Evolutionary conservation across 2,888 invertebrate genomes (phyloP).

Genomic region (Nomada ferruginata): DNA sequence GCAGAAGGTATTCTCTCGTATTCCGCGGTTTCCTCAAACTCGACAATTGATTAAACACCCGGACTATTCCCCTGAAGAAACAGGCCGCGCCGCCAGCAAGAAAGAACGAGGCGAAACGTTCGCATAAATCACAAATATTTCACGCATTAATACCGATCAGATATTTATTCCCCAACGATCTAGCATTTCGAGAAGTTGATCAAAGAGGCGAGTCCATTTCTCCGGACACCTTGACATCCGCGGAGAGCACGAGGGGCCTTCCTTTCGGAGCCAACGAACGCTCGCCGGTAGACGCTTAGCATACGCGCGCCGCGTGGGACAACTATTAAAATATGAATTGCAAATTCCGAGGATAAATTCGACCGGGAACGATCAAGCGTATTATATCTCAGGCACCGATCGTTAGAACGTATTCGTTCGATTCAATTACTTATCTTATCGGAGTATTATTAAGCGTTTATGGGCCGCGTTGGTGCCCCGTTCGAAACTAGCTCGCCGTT

Average conservation of each 20-base stretch:
- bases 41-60: no score
- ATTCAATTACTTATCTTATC: constrained; percentile 59
- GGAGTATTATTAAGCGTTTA: constrained; percentile 45
- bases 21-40: background rate
- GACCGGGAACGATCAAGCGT: constrained; percentile 21
- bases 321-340: constrained; percentile 49
- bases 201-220: background rate
- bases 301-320: background rate
- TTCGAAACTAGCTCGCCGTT: constrained; percentile 9
- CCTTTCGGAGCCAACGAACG: background rate
- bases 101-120: no score
- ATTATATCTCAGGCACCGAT: constrained; percentile 6
- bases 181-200: background rate
- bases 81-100: no score
- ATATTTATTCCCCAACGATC: background rate
- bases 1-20: background rate
- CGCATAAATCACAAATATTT: no score
- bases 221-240: background rate
- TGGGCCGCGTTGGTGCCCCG: background rate
- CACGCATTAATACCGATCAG: no score
- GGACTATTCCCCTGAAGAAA: no score
- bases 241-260: background rate
- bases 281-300: background rate
- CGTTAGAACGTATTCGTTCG: constrained; percentile 27
- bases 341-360: constrained; percentile 51